Evolutionary conservation across 2,113 vertebrate species (phyloP).

Genomic region (Camelus bactrianus): DNA sequence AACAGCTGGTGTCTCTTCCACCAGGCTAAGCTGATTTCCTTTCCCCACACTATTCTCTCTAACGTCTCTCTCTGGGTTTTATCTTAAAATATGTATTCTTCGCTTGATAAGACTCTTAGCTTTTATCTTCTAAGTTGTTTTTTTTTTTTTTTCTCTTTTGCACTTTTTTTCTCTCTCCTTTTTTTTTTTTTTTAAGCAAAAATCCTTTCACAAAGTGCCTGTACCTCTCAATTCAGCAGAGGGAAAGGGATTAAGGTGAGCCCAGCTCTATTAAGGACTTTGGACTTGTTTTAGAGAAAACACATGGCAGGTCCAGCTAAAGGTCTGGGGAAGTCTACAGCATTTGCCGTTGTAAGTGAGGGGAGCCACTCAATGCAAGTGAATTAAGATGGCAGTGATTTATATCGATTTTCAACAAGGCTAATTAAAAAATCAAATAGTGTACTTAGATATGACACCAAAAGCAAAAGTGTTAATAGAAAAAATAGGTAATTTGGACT

Average conservation of each 20-base stretch:
- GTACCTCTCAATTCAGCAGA: not conserved
- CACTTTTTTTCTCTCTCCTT: not conserved
- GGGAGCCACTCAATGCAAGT: not conserved
- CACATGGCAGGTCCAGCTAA: not conserved
- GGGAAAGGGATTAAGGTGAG: not conserved
- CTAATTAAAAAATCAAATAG: slow-evolving; percentile 25
- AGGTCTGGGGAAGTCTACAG: not conserved
- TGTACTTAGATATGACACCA: not conserved
- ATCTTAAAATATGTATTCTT: not conserved
- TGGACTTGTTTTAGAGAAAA: not conserved
- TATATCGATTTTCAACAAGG: not conserved
- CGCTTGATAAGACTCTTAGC: not conserved
- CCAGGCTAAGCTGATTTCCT: not conserved
- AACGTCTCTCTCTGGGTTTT: not conserved
- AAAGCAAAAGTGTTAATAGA: not conserved
- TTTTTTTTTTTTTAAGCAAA: not conserved
- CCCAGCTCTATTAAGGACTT: not conserved
- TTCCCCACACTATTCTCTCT: not conserved
- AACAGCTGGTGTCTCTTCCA: not conserved
- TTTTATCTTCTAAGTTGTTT: not conserved
- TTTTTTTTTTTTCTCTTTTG: not conserved
- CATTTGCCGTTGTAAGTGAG: not conserved
- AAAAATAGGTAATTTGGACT: not conserved
- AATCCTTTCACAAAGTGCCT: not conserved
- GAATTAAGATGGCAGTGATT: not conserved